A percentile compares a stretch with the other conserved stretches of the same genome.
These are phyloP conservation scores for Ailuropoda melanoleuca DNA, from an alignment of 2,113 vertebrate species.

Conservation along the genomic window DNA sequence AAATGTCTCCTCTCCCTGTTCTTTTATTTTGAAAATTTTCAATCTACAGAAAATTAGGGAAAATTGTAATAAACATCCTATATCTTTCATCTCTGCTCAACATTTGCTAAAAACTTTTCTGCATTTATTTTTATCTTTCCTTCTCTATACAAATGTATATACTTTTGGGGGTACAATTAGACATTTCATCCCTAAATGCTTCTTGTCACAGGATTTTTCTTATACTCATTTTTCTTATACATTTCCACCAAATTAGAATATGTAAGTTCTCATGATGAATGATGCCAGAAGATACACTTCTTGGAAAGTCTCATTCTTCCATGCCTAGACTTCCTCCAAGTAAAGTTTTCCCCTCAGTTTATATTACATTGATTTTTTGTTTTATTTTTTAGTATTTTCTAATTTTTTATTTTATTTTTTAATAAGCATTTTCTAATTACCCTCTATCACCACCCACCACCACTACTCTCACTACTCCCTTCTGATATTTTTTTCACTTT, in stretches of 20 bases:
- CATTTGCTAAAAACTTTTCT: not conserved
- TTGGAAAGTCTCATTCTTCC: not conserved
- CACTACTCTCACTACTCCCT: not conserved
- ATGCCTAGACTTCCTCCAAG: not conserved
- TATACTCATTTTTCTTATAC: not conserved
- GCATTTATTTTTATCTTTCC: not conserved
- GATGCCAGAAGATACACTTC: not conserved
- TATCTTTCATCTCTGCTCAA: not conserved
- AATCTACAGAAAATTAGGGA: not conserved
- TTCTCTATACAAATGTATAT: not conserved
- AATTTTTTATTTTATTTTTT: not conserved
- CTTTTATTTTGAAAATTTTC: constrained; percentile 23
- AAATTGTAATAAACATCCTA: not conserved
- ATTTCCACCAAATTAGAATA: not conserved
- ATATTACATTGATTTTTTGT: not conserved
- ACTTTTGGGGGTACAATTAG: not conserved
- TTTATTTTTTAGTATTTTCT: not conserved
- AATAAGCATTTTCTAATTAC: not conserved
- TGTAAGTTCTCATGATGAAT: not conserved
- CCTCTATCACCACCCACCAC: not conserved
- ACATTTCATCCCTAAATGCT: not conserved
- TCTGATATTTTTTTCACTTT: not conserved
- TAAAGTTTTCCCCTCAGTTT: not conserved
- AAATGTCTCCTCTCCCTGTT: not conserved
- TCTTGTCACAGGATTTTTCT: not conserved